Evolutionary conservation across 2,797 vertebrate species (phyloP).

Genomic region (Pseudotriccus pelzelni): DNA sequence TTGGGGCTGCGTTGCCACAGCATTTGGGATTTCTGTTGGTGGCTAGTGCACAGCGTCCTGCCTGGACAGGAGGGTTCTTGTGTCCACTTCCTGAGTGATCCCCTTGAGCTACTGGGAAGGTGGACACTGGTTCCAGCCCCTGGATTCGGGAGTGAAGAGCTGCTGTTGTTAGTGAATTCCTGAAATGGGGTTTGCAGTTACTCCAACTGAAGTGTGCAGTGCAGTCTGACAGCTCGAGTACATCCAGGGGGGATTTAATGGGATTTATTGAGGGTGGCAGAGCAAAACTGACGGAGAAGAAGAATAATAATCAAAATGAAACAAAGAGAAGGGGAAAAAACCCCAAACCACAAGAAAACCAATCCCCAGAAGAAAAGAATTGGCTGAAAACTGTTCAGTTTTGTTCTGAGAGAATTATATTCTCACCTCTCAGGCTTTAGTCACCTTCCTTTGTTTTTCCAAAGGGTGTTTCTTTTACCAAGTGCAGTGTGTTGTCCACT

Average conservation of each 20-base stretch:
- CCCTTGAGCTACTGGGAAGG: background rate
- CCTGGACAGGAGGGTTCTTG: background rate
- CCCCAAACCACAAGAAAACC: accelerated
- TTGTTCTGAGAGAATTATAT: background rate
- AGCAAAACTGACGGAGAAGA: background rate
- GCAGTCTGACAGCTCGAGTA: background rate
- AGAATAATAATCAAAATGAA: background rate
- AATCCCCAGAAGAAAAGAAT: background rate
- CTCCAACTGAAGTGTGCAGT: too few species aligned
- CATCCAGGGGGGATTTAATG: background rate
- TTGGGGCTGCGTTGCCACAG: background rate
- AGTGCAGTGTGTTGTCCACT: background rate
- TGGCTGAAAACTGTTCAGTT: background rate
- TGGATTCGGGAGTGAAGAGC: background rate
- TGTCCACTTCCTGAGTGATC: background rate
- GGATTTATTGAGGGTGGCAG: background rate
- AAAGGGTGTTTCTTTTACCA: background rate
- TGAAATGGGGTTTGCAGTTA: background rate
- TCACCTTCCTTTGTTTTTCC: background rate
- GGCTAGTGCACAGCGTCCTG: background rate
- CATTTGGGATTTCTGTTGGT: background rate
- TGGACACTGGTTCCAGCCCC: background rate
- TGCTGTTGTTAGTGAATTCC: background rate
- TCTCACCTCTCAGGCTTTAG: background rate
- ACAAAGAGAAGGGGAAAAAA: accelerated